These are phyloP conservation scores for Sterrhoptilus dennistouni DNA, from an alignment of 2,113 vertebrate species.

Conservation along the genomic window DNA sequence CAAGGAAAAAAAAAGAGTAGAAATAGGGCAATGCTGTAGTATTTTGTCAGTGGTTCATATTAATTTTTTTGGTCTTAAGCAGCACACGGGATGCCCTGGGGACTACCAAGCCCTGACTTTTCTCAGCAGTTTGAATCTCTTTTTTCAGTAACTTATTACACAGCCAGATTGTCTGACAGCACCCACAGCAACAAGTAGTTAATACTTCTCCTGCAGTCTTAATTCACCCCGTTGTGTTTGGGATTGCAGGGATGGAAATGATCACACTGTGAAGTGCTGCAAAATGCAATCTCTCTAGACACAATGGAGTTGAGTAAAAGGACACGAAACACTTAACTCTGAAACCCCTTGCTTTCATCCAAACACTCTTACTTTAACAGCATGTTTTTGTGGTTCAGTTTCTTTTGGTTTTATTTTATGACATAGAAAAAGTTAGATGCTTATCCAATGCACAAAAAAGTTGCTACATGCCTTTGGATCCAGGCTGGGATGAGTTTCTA, in stretches of 20 bases:
- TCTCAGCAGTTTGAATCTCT: neutral
- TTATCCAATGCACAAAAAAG: neutral
- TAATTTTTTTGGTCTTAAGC: slow-evolving; percentile 30
- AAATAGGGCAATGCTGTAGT: slow-evolving; percentile 14
- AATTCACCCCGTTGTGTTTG: slow-evolving; percentile 38
- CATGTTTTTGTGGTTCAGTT: neutral
- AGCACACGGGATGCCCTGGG: neutral
- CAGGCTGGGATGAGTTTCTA: neutral
- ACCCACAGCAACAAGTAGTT: slow-evolving; percentile 38
- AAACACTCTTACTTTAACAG: slow-evolving; percentile 13
- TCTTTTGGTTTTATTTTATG: neutral
- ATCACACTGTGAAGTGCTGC: slow-evolving; percentile 35
- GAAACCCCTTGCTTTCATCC: slow-evolving; percentile 32
- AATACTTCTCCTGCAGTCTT: slow-evolving; percentile 10
- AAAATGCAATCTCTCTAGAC: slow-evolving; percentile 38
- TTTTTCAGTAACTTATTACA: slow-evolving; percentile 6
- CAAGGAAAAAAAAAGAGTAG: neutral
- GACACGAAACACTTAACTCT: slow-evolving; percentile 18
- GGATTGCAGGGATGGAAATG: slow-evolving; percentile 48
- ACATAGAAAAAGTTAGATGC: neutral
- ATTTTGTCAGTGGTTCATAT: neutral
- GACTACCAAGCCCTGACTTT: neutral
- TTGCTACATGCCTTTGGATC: neutral
- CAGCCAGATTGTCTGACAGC: neutral
- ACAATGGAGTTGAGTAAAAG: slow-evolving; percentile 57